These are phyloP conservation scores for Chaetodon auriga DNA, from an alignment of 2,113 vertebrate species.

Conservation along the genomic window DNA sequence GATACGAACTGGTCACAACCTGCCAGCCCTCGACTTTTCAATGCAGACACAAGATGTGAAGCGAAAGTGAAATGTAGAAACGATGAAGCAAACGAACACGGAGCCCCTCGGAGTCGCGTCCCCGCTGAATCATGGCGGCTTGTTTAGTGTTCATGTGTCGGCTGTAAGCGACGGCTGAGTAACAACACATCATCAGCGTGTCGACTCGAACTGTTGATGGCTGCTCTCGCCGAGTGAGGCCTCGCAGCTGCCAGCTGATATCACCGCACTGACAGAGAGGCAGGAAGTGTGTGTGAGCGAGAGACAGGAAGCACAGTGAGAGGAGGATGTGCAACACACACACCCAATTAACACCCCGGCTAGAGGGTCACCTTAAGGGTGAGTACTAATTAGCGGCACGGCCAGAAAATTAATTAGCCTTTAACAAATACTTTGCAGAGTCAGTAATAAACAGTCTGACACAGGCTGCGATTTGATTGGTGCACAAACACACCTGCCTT, in stretches of 20 bases:
- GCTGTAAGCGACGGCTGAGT: neutral
- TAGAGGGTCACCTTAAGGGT: slow-evolving; percentile 52
- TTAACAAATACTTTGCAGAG: neutral
- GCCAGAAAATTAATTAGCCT: slow-evolving; percentile 32
- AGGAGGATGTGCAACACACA: slow-evolving; percentile 40
- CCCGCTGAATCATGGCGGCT: neutral
- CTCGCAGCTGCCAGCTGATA: slow-evolving; percentile 16
- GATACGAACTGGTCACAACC: neutral
- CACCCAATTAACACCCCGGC: slow-evolving; percentile 59
- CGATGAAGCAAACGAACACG: neutral
- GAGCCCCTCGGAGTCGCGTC: too few relatives aligned
- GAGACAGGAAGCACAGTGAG: slow-evolving; percentile 1
- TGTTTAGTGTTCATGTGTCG: neutral
- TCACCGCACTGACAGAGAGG: neutral
- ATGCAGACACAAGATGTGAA: neutral
- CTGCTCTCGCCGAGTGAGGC: neutral
- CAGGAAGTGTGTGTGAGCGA: slow-evolving; percentile 1
- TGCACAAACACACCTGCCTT: neutral
- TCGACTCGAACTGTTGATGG: neutral
- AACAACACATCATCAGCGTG: neutral
- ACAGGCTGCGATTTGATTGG: neutral
- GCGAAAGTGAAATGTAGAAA: too few relatives aligned
- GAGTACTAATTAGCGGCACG: slow-evolving; percentile 56
- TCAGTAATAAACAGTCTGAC: neutral
- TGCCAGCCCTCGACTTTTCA: neutral